Percentiles rank a stretch among this genome's conserved stretches.
Evolutionary conservation across 2,888 invertebrate genomes (phyloP).

Genomic region (Machimus atricapillus): DNA sequence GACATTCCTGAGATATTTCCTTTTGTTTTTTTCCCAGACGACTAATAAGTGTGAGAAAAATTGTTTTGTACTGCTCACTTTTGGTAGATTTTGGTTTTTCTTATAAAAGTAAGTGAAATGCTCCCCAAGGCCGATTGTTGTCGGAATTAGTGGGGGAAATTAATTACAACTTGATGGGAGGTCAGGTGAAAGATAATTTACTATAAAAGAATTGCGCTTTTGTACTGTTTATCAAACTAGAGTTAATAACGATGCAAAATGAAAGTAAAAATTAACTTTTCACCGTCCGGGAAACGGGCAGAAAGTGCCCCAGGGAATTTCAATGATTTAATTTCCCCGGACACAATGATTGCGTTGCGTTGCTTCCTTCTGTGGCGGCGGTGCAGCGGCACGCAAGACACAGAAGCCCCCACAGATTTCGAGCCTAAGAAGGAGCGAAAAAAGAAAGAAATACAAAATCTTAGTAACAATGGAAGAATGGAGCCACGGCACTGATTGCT

Average conservation of each 20-base stretch:
- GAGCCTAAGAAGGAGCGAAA: not conserved
- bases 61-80: not conserved
- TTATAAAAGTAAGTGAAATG: not conserved
- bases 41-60: slow-evolving; percentile 24
- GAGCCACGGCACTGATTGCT: not conserved
- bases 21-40: slow-evolving; percentile 12
- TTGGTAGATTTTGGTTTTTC: not conserved
- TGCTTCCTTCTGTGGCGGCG: not conserved
- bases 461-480: not conserved
- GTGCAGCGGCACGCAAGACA: not conserved
- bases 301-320: not conserved
- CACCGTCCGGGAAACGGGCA: not conserved
- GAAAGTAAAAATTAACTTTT: not conserved
- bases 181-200: not conserved
- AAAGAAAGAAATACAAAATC: not conserved
- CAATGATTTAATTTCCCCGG: not conserved
- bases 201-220: not conserved
- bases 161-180: not conserved
- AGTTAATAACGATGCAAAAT: not conserved
- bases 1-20: slow-evolving; percentile 14
- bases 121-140: not conserved
- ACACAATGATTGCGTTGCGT: not conserved
- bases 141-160: not conserved
- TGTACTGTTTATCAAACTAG: not conserved
- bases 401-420: not conserved